Evolutionary conservation across 2,113 vertebrate species (phyloP).

Genomic region (Choloepus hoffmanni): DNA sequence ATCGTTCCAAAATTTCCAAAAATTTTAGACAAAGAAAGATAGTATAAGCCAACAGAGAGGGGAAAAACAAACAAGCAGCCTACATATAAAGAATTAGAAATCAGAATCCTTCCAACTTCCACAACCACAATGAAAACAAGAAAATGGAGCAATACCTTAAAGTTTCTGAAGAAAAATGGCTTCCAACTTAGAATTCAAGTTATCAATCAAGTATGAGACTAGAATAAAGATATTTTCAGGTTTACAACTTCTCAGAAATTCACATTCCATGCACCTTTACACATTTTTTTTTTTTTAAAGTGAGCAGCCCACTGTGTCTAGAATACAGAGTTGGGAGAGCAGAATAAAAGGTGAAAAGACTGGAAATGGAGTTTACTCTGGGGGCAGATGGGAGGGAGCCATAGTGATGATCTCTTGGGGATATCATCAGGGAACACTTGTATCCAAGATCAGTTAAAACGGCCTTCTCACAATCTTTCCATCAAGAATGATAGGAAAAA

Average conservation of each 20-base stretch:
- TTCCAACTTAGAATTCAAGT: slow-evolving; percentile 22
- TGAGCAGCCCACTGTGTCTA: neutral
- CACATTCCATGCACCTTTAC: neutral
- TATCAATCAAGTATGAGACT: neutral
- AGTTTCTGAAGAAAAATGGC: slow-evolving; percentile 41
- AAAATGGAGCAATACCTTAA: neutral
- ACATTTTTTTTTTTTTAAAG: neutral
- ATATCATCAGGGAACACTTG: neutral
- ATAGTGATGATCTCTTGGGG: neutral
- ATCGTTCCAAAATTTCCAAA: slow-evolving; percentile 49
- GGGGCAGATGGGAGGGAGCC: neutral
- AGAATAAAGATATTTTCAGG: neutral
- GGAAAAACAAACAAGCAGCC: neutral
- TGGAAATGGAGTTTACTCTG: slow-evolving; percentile 1
- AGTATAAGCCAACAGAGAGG: neutral
- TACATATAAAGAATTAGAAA: neutral
- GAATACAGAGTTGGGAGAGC: neutral
- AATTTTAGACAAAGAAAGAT: neutral
- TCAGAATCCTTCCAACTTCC: neutral
- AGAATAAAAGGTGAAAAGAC: neutral
- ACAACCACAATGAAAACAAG: slow-evolving; percentile 14
- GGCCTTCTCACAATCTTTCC: slow-evolving; percentile 46
- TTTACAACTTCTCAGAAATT: neutral
- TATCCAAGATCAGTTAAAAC: slow-evolving; percentile 35
- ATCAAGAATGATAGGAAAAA: slow-evolving; percentile 57